Percentiles rank a stretch among this genome's conserved stretches.
Conservation (phyloP, 2,797 vertebrate species). For the Eulemur mongoz region DNA sequence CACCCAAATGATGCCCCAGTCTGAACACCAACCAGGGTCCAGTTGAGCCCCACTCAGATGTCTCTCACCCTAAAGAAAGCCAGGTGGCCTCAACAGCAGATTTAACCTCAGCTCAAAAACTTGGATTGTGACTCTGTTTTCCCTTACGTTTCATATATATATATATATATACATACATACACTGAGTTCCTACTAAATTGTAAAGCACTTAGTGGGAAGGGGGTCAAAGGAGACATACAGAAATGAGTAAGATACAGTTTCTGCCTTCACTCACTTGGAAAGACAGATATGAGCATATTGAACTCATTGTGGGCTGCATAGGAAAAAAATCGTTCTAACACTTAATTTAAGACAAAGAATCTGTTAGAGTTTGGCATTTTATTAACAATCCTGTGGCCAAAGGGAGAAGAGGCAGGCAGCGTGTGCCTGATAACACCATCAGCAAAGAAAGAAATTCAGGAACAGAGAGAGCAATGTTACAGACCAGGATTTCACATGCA, state of each 20-base stretch:
- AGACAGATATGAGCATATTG: not conserved
- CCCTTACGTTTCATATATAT: not conserved
- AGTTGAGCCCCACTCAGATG: not conserved
- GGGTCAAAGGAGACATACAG: not conserved
- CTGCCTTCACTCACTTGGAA: not conserved
- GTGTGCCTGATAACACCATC: not conserved
- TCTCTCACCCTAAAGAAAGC: not conserved
- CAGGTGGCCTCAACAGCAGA: not conserved
- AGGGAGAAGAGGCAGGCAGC: not conserved
- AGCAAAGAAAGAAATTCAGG: not conserved
- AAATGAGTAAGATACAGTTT: not conserved
- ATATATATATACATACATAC: too few species aligned
- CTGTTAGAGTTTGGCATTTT: not conserved
- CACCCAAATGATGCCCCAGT: not conserved
- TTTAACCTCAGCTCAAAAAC: not conserved
- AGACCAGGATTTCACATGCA: not conserved
- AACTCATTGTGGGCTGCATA: not conserved
- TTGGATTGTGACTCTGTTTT: not conserved
- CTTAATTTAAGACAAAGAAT: constrained; percentile 25
- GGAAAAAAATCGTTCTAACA: not conserved
- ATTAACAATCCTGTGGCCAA: constrained; percentile 17
- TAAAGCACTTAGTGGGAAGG: not conserved
- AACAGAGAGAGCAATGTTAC: not conserved
- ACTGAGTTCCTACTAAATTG: not conserved
- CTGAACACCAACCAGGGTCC: not conserved